phyloP scores from a whole-genome alignment of 2,888 invertebrate genomes.

The Bombyx huttoni region DNA sequence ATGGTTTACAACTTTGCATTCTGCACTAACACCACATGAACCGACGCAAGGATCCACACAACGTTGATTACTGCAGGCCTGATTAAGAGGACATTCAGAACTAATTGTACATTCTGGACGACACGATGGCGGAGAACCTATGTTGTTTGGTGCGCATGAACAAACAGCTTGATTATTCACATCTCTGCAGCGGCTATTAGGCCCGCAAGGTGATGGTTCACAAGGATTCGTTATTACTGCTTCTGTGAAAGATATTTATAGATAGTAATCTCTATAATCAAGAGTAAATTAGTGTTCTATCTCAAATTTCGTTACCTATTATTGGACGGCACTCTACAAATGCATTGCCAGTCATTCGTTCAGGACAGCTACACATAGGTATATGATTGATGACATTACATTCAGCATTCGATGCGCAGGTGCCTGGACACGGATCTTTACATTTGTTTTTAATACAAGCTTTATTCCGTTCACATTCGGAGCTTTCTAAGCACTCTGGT shows the following conservation, averaged over 20 bases:
- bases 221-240: slow-evolving; percentile 72
- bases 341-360: slow-evolving; percentile 78
- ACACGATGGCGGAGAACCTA: slow-evolving; percentile 78
- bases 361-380: slow-evolving; percentile 74
- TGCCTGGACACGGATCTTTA: slow-evolving; percentile 82
- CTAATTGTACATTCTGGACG: slow-evolving; percentile 81
- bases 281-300: too few relatives aligned
- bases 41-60: slow-evolving; percentile 83
- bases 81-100: slow-evolving; percentile 79
- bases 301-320: slow-evolving; percentile 37
- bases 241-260: slow-evolving; percentile 41
- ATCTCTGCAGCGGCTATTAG: slow-evolving; percentile 75
- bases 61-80: slow-evolving; percentile 79
- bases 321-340: slow-evolving; percentile 74
- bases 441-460: slow-evolving; percentile 84
- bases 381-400: slow-evolving; percentile 79
- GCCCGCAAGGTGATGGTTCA: slow-evolving; percentile 76
- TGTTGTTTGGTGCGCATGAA: slow-evolving; percentile 75
- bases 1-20: slow-evolving; percentile 84
- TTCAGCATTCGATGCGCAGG: slow-evolving; percentile 81
- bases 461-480: slow-evolving; percentile 78
- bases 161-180: slow-evolving; percentile 78
- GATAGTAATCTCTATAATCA: too few relatives aligned
- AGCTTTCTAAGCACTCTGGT: slow-evolving; percentile 84
- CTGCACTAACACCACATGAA: slow-evolving; percentile 78